Base-by-base conservation (phyloP, 2,888 invertebrate species). In the Atrina japonica region DNA sequence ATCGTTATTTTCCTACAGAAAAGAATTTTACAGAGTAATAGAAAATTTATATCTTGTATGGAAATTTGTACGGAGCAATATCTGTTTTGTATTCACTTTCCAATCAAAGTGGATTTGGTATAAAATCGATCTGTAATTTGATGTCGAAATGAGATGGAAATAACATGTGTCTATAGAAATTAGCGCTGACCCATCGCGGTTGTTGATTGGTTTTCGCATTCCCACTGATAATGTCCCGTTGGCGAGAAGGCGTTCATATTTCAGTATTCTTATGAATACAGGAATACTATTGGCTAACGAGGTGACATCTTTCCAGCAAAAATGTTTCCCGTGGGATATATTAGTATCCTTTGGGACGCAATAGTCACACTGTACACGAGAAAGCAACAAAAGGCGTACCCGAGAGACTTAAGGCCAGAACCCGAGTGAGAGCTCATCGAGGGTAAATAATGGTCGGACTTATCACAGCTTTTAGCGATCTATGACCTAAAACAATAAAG, bases 311-410 rank as follows among this genome's bases (percentile, higher is more conserved):
- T 73, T 21, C 75, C 49, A 65, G 58, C 70, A 53, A 58, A 49
- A 50, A 70, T 74, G 78, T 76, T 70, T 80, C 80, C 82, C 82
- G 79, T 78, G 78, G 80, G 80, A 80, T 79, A 77, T 65, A 68
- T 65, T 63, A 60, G 45, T 35, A 58, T 80, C 82, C 80, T 79
- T 71, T 47, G 82, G 82, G 82, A 82, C 73, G 66, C 66, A 76
- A 70, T 76, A 78, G 78, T 78, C 80, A 78, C 77, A 70, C 66
- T 67, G 77, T 75, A 75, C 77, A 71, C 80, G 72, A 75, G 83
- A 85, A 83, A 82, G 86, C 86, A 87, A 87, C 87, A 88, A 88
- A 88, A 88, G 87, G 83, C 78, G 78, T 81, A 83, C 87, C 86
- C 83, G 80, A 77, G 87, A 86, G 86, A 84, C 69, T 85, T 76